Evolutionary conservation across 2,113 vertebrate species (phyloP), one percentile per base, ranked within the genome.

Genomic region (Cephalopterus ornatus): DNA sequence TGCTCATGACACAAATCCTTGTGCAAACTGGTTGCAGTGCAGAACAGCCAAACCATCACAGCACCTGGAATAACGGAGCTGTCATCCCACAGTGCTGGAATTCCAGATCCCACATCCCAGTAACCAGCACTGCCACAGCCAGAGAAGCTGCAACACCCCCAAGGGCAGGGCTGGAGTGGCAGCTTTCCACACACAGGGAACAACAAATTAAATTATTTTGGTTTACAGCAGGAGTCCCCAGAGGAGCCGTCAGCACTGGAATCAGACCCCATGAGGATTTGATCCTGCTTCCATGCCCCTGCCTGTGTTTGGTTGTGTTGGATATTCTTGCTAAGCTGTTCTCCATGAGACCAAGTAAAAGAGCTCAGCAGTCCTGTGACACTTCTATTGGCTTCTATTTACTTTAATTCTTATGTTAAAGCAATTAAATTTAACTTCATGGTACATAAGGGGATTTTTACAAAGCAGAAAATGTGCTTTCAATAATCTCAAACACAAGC

Each of bases 391-490:
- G 70, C 44, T 75, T 42, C 79, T 70, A 88, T 66, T 61, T 41
- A 84, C 33, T 84, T 82, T 47, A 71, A 53, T 75, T 85, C 84
- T 86, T 80, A 18, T 1, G 72, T 6, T 39, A 55, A 76, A 66
- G 73, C 71, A 85, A 76, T 76, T 80, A 22, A 55, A 61, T 88
- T 74, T 37, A 75, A 91, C 33, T 72, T 76, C 41, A 59, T 7
- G 56, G 74, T 30, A 52, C 27, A 11, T 41, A 53, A 78, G 5
- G 2, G 18, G 23, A 46, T 84, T 91, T 86, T 74, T 55, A 55
- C 55, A 62, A 89, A 71, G 73, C 70, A 44, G 83, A 91, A 95
- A 62, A 76, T 22, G 84, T 42, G 66, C 80, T 92, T 91, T 74
- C 77, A 50, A 4, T 78, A 80, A 92, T 44, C 80, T 49, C 85